A percentile compares a stretch with the other conserved stretches of the same genome.
These are phyloP conservation scores for Oreochromis niloticus DNA, from an alignment of 2,113 vertebrate species.

Conservation along the genomic window DNA sequence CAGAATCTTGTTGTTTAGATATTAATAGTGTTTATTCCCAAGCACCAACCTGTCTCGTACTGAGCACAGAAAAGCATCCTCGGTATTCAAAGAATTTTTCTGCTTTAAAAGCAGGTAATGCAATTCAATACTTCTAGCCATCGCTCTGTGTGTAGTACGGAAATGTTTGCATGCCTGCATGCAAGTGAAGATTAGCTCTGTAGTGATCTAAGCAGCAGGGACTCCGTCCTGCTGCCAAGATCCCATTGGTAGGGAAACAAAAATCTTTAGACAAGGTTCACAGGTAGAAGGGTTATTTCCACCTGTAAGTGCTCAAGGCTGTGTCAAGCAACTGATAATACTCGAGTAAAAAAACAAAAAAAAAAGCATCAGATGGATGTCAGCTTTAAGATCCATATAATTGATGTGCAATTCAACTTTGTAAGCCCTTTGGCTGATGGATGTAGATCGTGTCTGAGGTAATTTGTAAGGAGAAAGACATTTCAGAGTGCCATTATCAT, in stretches of 20 bases:
- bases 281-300: neutral
- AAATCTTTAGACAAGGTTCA: neutral
- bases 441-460: constrained; percentile 23
- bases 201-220: neutral
- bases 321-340: neutral
- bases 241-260: neutral
- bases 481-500: constrained; percentile 38
- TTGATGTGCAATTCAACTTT: neutral
- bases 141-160: neutral
- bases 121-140: neutral
- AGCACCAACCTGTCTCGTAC: neutral
- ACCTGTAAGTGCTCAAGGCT: neutral
- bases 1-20: neutral
- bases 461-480: constrained; percentile 35
- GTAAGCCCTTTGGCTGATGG: constrained; percentile 14
- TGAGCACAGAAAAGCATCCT: neutral
- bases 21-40: neutral
- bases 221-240: neutral
- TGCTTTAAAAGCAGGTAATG: neutral
- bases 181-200: neutral
- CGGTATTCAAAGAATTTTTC: neutral
- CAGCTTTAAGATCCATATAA: neutral
- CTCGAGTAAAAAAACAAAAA: neutral
- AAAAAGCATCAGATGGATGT: neutral
- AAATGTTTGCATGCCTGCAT: neutral